Evolutionary conservation across 2,888 invertebrate genomes (phyloP).

Genomic region (Chironomus riparius): DNA sequence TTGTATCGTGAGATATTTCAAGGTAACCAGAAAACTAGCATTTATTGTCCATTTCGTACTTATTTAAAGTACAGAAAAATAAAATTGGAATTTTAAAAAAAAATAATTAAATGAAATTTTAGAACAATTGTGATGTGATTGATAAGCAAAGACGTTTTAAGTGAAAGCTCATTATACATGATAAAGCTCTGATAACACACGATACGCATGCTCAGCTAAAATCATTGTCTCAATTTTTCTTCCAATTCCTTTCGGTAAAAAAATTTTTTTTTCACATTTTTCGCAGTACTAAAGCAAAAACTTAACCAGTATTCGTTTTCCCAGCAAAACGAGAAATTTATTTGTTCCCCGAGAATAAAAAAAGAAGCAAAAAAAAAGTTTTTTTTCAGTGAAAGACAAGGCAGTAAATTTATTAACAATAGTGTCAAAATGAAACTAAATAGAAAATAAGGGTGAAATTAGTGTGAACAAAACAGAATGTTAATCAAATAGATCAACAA

Average conservation of each 20-base stretch:
- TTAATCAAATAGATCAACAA: constrained; percentile 2
- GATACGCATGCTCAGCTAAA: constrained; percentile 17
- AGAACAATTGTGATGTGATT: not conserved
- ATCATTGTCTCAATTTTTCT: constrained; percentile 21
- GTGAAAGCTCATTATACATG: not conserved
- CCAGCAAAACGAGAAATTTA: constrained; percentile 17
- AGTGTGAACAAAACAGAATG: not conserved
- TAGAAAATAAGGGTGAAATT: not conserved
- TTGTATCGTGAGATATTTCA: not conserved
- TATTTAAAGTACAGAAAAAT: not conserved
- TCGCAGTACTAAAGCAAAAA: constrained; percentile 20
- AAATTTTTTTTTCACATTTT: constrained; percentile 8
- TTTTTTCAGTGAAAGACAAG: not conserved
- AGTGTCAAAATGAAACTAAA: not conserved
- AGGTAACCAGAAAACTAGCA: not conserved
- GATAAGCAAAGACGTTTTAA: not conserved
- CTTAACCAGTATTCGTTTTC: constrained; percentile 24
- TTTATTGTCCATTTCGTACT: not conserved
- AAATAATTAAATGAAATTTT: not conserved
- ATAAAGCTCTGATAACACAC: constrained; percentile 6
- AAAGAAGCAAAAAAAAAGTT: not conserved
- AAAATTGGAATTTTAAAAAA: not conserved
- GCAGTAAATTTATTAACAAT: not conserved
- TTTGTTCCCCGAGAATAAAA: constrained; percentile 5
- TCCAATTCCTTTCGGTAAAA: constrained; percentile 7